These are phyloP conservation scores for Chloroclysta siterata DNA, from an alignment of 2,888 invertebrate genomes.

Conservation along the genomic window DNA sequence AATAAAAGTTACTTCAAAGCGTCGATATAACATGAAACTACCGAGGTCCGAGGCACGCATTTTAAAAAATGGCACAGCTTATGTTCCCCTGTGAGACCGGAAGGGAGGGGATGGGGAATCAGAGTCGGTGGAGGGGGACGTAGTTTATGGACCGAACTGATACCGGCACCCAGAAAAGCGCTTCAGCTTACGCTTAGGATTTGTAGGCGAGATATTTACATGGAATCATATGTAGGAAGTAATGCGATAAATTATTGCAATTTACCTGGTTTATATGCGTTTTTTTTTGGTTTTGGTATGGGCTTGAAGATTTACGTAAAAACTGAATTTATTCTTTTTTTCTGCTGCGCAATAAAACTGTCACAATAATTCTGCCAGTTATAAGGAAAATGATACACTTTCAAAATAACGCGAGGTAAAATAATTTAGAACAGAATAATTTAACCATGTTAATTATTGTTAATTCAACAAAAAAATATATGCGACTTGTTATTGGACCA, in stretches of 20 bases:
- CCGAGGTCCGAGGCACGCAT: slow-evolving; percentile 75
- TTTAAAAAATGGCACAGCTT: slow-evolving; percentile 80
- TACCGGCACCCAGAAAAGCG: slow-evolving; percentile 78
- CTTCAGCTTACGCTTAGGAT: slow-evolving; percentile 78
- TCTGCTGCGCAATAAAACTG: neutral
- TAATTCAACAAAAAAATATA: no score
- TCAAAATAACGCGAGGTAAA: neutral
- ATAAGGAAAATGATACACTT: no score
- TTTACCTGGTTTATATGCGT: slow-evolving; percentile 19
- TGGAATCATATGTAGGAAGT: slow-evolving; percentile 59
- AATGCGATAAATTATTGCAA: slow-evolving; percentile 40
- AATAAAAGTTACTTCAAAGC: slow-evolving; percentile 70
- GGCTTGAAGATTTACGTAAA: slow-evolving; percentile 1
- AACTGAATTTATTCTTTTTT: neutral
- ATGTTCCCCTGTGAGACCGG: slow-evolving; percentile 68
- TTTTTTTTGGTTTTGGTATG: slow-evolving; percentile 13
- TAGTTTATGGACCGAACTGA: slow-evolving; percentile 83
- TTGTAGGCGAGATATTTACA: slow-evolving; percentile 76
- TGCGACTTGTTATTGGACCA: no score
- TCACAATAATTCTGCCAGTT: neutral
- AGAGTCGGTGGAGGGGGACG: slow-evolving; percentile 51
- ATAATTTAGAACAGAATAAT: neutral
- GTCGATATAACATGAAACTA: slow-evolving; percentile 69
- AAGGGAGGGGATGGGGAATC: slow-evolving; percentile 55
- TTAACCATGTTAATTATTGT: no score